phyloP scores from a whole-genome alignment of 30 jellyfish, hydroid and myxozoan species.

The Aurelia coerulea region DNA sequence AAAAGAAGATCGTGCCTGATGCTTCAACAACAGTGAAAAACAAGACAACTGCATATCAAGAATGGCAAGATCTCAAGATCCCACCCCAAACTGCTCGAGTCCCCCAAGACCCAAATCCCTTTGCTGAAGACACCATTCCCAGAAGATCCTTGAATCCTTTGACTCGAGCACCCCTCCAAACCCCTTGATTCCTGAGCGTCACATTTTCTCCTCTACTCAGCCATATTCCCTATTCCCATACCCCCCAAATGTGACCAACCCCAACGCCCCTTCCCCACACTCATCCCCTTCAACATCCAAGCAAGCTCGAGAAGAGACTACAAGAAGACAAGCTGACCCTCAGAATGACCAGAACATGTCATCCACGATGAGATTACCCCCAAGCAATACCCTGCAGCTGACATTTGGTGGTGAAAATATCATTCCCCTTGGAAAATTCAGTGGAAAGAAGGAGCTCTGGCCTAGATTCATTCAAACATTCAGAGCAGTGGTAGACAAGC shows the following conservation, averaged over 20 bases:
- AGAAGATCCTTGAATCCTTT: not conserved
- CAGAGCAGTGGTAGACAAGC: constrained; percentile 51
- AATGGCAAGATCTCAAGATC: too few relatives aligned
- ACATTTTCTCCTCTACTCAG: not conserved
- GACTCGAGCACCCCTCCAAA: constrained; percentile 30
- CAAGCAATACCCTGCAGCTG: too few relatives aligned
- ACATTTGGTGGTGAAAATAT: constrained; percentile 30
- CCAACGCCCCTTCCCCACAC: not conserved
- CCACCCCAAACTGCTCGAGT: too few relatives aligned
- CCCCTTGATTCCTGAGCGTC: constrained; percentile 38
- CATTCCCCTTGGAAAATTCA: constrained; percentile 39
- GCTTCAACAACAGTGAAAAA: too few relatives aligned
- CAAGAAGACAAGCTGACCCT: too few relatives aligned
- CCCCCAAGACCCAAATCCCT: too few relatives aligned
- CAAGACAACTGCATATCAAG: too few relatives aligned
- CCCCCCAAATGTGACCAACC: not conserved
- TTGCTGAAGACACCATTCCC: not conserved
- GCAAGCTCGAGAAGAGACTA: too few relatives aligned
- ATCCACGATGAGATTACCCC: too few relatives aligned
- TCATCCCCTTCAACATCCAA: constrained; percentile 1
- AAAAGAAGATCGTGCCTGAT: too few relatives aligned
- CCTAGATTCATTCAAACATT: constrained; percentile 18
- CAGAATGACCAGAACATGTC: too few relatives aligned
- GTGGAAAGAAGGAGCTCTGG: constrained; percentile 39
- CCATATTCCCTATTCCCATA: not conserved